These are phyloP conservation scores for Altica lythri DNA, from an alignment of 2,888 invertebrate genomes.

Conservation along the genomic window DNA sequence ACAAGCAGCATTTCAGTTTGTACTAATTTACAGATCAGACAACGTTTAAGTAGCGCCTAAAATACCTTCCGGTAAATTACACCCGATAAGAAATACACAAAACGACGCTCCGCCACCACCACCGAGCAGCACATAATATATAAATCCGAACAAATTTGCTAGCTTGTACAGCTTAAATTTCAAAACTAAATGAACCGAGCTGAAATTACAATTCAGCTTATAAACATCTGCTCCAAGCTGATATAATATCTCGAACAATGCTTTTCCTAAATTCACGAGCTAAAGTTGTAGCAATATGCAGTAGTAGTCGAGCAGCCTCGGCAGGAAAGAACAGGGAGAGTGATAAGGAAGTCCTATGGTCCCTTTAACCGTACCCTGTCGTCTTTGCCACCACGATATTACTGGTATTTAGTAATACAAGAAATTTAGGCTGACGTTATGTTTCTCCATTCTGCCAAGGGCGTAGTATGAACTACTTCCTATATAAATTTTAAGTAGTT, in stretches of 20 bases:
- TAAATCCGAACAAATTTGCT: slow-evolving; percentile 25
- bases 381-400: slow-evolving; percentile 25
- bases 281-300: slow-evolving; percentile 31
- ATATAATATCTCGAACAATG: slow-evolving; percentile 34
- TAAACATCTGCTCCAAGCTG: slow-evolving; percentile 32
- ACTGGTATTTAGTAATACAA: slow-evolving; percentile 36
- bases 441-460: too few species aligned
- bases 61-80: slow-evolving; percentile 21
- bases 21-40: too few species aligned
- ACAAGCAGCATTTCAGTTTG: too few species aligned
- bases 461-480: too few species aligned
- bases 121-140: slow-evolving; percentile 15
- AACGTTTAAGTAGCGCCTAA: not conserved
- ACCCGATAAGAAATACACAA: slow-evolving; percentile 7
- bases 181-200: slow-evolving; percentile 28
- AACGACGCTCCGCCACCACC: not conserved
- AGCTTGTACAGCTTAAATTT: slow-evolving; percentile 26
- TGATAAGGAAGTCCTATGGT: slow-evolving; percentile 34
- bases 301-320: slow-evolving; percentile 9
- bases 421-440: slow-evolving; percentile 38
- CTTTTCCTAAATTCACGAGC: slow-evolving; percentile 29
- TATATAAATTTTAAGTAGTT: too few species aligned
- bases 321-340: slow-evolving; percentile 23
- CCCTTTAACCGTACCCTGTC: slow-evolving; percentile 12
- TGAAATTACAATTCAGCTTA: slow-evolving; percentile 30